Evolutionary conservation across 2,113 vertebrate genomes (phyloP).

Genomic region (Leucosticte australis): DNA sequence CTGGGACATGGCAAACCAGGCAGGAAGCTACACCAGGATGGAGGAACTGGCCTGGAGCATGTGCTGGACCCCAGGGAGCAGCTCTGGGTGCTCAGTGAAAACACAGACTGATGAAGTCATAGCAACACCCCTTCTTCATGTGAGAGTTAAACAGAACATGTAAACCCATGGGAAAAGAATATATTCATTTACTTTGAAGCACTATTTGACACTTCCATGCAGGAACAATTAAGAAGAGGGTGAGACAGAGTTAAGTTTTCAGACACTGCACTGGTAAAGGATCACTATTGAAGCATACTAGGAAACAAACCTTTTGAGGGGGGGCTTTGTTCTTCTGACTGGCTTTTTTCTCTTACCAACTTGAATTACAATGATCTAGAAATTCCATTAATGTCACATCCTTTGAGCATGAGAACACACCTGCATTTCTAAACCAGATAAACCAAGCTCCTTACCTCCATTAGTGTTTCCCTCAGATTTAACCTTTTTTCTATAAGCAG

Average conservation of each 20-base stretch:
- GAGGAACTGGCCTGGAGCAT: background rate
- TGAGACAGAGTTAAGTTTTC: background rate
- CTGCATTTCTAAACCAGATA: background rate
- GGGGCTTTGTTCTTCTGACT: background rate
- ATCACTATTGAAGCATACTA: background rate
- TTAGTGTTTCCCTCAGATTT: conserved; percentile 93
- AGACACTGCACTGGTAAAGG: background rate
- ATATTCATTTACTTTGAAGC: background rate
- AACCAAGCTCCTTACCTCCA: conserved; percentile 83
- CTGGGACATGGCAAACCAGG: background rate
- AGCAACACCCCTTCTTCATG: background rate
- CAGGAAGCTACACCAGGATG: background rate
- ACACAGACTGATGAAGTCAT: background rate
- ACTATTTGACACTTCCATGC: background rate
- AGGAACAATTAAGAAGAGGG: background rate
- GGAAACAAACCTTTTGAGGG: background rate
- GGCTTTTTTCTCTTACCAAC: fast-evolving
- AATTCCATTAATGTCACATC: background rate
- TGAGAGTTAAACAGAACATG: background rate
- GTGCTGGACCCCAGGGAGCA: background rate
- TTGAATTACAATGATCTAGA: background rate
- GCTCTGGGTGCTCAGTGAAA: background rate
- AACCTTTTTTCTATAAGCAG: conserved; percentile 95
- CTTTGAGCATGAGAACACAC: background rate
- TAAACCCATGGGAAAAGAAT: background rate